Conservation (phyloP, 2,888 invertebrate genomes). For the Phasia obesa region DNA sequence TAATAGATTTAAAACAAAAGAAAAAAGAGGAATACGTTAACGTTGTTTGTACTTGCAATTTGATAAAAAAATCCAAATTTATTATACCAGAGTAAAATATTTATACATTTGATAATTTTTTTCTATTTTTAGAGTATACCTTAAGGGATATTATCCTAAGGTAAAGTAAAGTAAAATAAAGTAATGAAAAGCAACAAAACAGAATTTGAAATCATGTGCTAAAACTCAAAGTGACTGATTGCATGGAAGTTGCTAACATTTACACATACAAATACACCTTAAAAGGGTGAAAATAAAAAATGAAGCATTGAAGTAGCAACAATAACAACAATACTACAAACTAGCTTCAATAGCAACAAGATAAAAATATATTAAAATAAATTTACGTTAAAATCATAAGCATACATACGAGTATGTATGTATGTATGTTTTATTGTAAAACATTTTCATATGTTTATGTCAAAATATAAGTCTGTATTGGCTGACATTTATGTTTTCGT, state of each 20-base stretch:
- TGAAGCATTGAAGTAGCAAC: background rate
- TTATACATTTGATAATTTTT: conserved; percentile 25
- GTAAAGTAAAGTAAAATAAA: conserved; percentile 29
- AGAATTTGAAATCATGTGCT: conserved; percentile 71
- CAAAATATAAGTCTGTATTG: conserved; percentile 39
- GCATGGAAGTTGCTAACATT: conserved; percentile 70
- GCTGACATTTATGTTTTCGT: conserved; percentile 77
- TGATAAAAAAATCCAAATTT: conserved; percentile 56
- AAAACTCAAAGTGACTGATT: conserved; percentile 73
- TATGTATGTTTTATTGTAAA: background rate
- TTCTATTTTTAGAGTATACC: conserved; percentile 73
- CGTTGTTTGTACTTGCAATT: conserved; percentile 16
- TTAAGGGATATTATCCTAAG: conserved; percentile 77
- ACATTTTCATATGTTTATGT: background rate
- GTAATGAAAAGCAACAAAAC: conserved; percentile 14
- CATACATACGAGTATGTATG: background rate
- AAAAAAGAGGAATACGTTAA: background rate
- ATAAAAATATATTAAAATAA: conserved; percentile 8
- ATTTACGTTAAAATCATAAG: background rate
- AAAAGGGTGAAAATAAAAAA: background rate
- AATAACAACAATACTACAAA: conserved; percentile 33
- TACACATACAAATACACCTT: conserved; percentile 49
- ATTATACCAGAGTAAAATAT: conserved; percentile 59
- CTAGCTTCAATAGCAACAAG: conserved; percentile 52
- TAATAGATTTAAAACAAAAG: conserved; percentile 28